Base-by-base conservation (phyloP, 2,113 vertebrate species). In the Apistogramma diplotaenia region DNA sequence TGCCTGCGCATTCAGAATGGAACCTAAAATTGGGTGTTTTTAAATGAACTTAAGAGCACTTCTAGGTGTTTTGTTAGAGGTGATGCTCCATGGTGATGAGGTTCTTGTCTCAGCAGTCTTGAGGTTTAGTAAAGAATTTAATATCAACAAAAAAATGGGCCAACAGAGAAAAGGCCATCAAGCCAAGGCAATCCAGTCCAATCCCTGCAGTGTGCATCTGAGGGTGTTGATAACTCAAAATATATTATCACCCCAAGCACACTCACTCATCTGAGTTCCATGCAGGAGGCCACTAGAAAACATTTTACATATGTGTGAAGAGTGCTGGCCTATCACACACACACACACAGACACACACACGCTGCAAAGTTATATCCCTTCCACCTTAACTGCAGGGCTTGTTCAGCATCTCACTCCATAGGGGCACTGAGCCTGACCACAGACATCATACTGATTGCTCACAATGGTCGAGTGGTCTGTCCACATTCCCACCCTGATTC, bases 381-480 rank as follows among this genome's bases (percentile, higher is more conserved):
- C 80, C 89, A 89, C 74, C 86, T 83, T 86, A 87, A 86, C 85
- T 85, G 81, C 80, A 79, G 78, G 83, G 35, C 74, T 88, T 1
- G 46, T 71, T 87, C 79, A 87, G 81, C 43, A 84, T 89, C 88
- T 87, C 46, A 46, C 83, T 91, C 85, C 72, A 83, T 85, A 79
- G 88, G 90, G 86, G 85, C 90, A 91, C 82, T 37, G 83, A 87
- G 91, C 87, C 91, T 84, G 88, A 91, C 94, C 93, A 92, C 92
- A 95, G 91, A 93, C 91, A 89, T 92, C 90, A 85, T 74, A 84
- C 90, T 90, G 91, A 93, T 92, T 88, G 91, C 93, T 92, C 90
- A 89, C 87, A 81, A 84, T 91, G 89, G 87, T 90, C 70, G 46
- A 88, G 91, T 60, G 89, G 92, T 92, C 90, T 88, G 78, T 91